These are phyloP conservation scores for Chrysina gloriosa DNA, from an alignment of 2,888 invertebrate species.

Conservation along the genomic window DNA sequence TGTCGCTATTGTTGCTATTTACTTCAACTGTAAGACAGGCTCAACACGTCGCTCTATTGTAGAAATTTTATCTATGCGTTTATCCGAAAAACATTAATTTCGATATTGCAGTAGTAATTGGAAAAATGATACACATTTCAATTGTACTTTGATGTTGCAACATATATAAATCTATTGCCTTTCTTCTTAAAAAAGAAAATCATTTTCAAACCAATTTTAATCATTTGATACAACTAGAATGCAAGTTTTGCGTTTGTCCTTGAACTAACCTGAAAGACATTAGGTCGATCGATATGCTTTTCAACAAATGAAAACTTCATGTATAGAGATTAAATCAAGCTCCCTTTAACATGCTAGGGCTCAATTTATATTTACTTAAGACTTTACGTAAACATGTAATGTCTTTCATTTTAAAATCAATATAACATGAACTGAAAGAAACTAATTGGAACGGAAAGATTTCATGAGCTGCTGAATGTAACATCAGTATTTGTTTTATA, in stretches of 20 bases:
- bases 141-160: too few species aligned
- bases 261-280: not conserved
- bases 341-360: conserved; percentile 24
- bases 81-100: too few species aligned
- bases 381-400: conserved; percentile 23
- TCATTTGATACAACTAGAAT: too few species aligned
- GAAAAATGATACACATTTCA: too few species aligned
- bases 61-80: too few species aligned
- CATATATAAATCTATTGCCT: too few species aligned
- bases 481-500: conserved; percentile 15
- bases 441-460: conserved; percentile 14
- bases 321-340: conserved; percentile 20
- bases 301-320: conserved; percentile 20
- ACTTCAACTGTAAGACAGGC: too few species aligned
- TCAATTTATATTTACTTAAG: conserved; percentile 28
- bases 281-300: conserved; percentile 25
- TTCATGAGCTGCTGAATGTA: conserved; percentile 21
- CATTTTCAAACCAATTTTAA: too few species aligned
- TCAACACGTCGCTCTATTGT: too few species aligned
- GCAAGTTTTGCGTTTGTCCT: not conserved
- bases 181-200: too few species aligned
- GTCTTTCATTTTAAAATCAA: conserved; percentile 14
- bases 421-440: not conserved
- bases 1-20: too few species aligned
- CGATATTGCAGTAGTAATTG: too few species aligned